A percentile compares a stretch with the other conserved stretches of the same genome.
These are phyloP conservation scores for Montipora efflorescens DNA, from an alignment of 64 coral and sea anemone genomes.

Conservation along the genomic window DNA sequence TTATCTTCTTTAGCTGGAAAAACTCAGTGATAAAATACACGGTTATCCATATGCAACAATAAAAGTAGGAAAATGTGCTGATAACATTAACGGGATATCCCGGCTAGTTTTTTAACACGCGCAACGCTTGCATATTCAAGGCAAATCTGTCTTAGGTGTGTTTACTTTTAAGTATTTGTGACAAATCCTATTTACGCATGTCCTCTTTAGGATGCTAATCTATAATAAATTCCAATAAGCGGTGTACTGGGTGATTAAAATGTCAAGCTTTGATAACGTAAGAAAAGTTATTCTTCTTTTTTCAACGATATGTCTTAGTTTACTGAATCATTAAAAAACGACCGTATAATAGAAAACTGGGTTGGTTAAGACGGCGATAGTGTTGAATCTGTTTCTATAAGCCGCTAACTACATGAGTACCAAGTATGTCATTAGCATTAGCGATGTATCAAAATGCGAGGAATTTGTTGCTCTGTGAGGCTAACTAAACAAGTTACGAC, in stretches of 20 bases:
- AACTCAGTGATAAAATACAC: background rate
- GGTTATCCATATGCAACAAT: background rate
- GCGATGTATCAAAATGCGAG: background rate
- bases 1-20: too few species aligned
- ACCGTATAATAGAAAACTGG: too few species aligned
- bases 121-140: background rate
- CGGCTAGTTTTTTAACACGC: background rate
- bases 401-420: background rate
- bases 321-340: too few species aligned
- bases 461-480: constrained; percentile 34
- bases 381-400: too few species aligned
- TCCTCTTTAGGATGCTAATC: background rate
- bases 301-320: background rate
- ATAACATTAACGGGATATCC: background rate
- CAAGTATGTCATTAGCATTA: background rate
- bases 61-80: background rate
- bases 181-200: constrained; percentile 42
- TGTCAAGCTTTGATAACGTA: constrained; percentile 39
- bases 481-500: background rate
- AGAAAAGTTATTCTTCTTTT: background rate
- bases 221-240: background rate
- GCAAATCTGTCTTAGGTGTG: background rate
- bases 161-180: constrained; percentile 22
- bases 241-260: background rate
- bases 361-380: too few species aligned